Evolutionary conservation across 2,888 invertebrate genomes (phyloP).

Genomic region (Malachius bipustulatus): DNA sequence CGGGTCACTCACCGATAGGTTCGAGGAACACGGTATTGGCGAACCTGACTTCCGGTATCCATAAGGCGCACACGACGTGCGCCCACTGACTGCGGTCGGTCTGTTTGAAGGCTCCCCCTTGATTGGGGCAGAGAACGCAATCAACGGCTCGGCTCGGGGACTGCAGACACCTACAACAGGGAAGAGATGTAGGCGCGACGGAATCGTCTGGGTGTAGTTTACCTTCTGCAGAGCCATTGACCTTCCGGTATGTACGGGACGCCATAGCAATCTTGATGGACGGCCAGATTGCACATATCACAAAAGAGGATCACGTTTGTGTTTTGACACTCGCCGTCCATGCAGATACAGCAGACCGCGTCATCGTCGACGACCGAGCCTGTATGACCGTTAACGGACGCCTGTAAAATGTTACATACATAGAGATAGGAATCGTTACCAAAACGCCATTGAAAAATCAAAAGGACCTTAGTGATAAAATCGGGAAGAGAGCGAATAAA

Average conservation of each 20-base stretch:
- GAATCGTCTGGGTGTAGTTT: too few relatives aligned
- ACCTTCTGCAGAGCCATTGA: conserved; percentile 85
- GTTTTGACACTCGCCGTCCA: conserved; percentile 98
- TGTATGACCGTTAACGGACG: conserved; percentile 53
- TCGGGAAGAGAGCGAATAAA: too few relatives aligned
- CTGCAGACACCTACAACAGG: conserved; percentile 65
- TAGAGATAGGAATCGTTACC: too few relatives aligned
- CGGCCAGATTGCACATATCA: conserved; percentile 98
- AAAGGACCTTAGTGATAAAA: too few relatives aligned
- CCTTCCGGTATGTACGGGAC: conserved; percentile 51
- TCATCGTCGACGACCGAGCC: conserved; percentile 88
- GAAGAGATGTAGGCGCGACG: too few relatives aligned
- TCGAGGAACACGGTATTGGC: conserved; percentile 97
- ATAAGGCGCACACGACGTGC: conserved; percentile 95
- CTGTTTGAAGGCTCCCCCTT: conserved; percentile 97
- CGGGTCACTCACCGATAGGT: conserved; percentile 66
- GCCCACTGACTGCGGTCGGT: conserved; percentile 94
- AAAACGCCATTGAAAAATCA: too few relatives aligned
- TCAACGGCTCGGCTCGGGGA: conserved; percentile 93
- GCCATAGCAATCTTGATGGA: conserved; percentile 98
- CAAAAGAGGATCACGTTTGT: conserved; percentile 98
- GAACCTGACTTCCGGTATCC: conserved; percentile 98
- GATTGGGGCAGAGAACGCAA: conserved; percentile 96
- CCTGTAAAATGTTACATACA: conserved; percentile 28
- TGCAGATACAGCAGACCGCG: conserved; percentile 97